Percentiles rank a stretch among this genome's conserved stretches.
phyloP scores from a whole-genome alignment of 2,888 invertebrate genomes.

The Diabrotica balteata region DNA sequence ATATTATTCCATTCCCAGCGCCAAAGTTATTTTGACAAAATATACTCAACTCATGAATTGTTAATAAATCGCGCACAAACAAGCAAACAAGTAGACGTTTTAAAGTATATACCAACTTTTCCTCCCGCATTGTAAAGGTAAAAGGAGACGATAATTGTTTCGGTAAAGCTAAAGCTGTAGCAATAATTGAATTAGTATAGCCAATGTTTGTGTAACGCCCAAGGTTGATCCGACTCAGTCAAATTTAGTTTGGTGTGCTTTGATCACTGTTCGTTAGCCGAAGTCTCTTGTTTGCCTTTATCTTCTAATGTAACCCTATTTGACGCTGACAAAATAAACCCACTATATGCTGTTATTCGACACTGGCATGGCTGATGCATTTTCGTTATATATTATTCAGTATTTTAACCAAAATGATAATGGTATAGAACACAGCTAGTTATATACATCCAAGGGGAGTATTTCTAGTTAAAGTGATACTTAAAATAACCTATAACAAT shows the following conservation, averaged over 20 bases:
- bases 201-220: constrained; percentile 51
- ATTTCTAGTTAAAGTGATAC: no score
- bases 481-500: no score
- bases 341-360: background rate
- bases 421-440: no score
- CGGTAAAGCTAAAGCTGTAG: constrained; percentile 46
- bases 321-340: constrained; percentile 3
- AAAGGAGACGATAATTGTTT: constrained; percentile 41
- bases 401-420: no score
- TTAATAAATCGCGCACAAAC: no score
- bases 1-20: no score
- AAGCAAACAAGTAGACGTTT: no score
- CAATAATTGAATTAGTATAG: constrained; percentile 50
- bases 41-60: no score
- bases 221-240: constrained; percentile 48
- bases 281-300: constrained; percentile 5
- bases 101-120: no score
- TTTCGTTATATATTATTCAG: no score
- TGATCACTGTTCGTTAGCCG: constrained; percentile 51
- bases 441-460: no score
- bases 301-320: constrained; percentile 9
- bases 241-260: constrained; percentile 53
- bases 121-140: background rate
- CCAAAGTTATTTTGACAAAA: no score
- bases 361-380: background rate